These are phyloP conservation scores for Fringilla coelebs DNA, from an alignment of 2,797 vertebrate species.

Conservation along the genomic window DNA sequence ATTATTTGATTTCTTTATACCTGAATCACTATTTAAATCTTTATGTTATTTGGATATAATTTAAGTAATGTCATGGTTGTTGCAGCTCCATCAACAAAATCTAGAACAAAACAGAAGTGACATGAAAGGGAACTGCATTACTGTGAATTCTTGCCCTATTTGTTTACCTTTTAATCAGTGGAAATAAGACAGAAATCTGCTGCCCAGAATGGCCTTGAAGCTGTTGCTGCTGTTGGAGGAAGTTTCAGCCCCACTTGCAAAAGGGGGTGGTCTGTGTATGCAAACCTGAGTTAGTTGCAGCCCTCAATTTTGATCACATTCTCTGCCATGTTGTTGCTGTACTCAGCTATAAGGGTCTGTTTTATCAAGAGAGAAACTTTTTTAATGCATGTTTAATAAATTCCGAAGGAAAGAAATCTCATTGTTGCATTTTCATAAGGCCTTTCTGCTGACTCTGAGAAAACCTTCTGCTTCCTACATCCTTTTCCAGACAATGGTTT, in stretches of 20 bases:
- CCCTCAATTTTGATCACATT: not conserved
- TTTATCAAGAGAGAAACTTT: not conserved
- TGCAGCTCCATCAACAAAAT: not conserved
- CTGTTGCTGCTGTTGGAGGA: not conserved
- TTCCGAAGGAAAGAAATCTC: not conserved
- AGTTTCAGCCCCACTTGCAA: not conserved
- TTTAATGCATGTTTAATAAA: not conserved
- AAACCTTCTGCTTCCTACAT: not conserved
- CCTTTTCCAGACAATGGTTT: not conserved
- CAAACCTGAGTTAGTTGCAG: not conserved
- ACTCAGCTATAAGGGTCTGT: not conserved
- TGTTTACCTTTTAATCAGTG: not conserved
- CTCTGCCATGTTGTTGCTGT: not conserved
- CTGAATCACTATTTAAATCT: not conserved
- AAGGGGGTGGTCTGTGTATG: accelerated
- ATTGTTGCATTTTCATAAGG: not conserved
- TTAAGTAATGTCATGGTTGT: not conserved
- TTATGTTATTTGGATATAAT: not conserved
- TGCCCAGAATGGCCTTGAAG: not conserved
- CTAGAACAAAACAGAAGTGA: not conserved
- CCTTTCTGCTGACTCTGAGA: not conserved
- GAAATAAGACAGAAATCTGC: not conserved
- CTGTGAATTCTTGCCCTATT: not conserved
- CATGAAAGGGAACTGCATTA: not conserved
- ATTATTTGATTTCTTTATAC: not conserved